phyloP scores from a whole-genome alignment of 2,797 vertebrate species.

The Clarias pachynema region DNA sequence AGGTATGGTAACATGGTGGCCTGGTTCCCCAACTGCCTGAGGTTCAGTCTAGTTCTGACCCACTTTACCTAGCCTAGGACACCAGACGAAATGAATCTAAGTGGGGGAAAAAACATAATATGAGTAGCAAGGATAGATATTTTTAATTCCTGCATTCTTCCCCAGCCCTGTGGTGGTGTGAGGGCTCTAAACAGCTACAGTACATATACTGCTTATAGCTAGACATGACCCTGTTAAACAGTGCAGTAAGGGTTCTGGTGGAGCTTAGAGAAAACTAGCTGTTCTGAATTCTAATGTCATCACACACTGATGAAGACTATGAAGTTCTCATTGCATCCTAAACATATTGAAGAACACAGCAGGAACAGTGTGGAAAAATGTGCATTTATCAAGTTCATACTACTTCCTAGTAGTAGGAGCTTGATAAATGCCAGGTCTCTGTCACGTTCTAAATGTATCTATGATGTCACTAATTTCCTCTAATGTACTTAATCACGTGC shows the following conservation, averaged over 20 bases:
- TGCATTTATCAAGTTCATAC: too few species aligned
- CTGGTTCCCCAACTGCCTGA: conserved; percentile 37
- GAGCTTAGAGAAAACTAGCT: neutral
- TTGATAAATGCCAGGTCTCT: too few species aligned
- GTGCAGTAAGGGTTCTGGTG: neutral
- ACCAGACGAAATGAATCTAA: neutral
- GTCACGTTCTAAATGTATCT: too few species aligned
- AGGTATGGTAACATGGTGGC: conserved; percentile 36
- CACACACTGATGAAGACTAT: too few species aligned
- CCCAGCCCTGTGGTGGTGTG: neutral
- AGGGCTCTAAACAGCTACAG: neutral
- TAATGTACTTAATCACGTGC: too few species aligned
- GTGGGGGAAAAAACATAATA: neutral
- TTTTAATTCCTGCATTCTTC: neutral
- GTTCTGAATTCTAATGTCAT: neutral
- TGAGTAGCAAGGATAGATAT: neutral
- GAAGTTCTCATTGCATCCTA: too few species aligned
- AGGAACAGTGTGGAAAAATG: too few species aligned
- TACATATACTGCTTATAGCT: neutral
- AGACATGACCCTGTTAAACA: neutral
- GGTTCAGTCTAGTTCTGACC: conserved; percentile 38
- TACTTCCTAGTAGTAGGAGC: too few species aligned
- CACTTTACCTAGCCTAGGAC: conserved; percentile 28
- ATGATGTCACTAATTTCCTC: too few species aligned
- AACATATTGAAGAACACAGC: too few species aligned